Percentiles rank a stretch among this genome's conserved stretches.
Evolutionary conservation across 2,797 vertebrate genomes (phyloP).

Genomic region (Allobates femoralis): DNA sequence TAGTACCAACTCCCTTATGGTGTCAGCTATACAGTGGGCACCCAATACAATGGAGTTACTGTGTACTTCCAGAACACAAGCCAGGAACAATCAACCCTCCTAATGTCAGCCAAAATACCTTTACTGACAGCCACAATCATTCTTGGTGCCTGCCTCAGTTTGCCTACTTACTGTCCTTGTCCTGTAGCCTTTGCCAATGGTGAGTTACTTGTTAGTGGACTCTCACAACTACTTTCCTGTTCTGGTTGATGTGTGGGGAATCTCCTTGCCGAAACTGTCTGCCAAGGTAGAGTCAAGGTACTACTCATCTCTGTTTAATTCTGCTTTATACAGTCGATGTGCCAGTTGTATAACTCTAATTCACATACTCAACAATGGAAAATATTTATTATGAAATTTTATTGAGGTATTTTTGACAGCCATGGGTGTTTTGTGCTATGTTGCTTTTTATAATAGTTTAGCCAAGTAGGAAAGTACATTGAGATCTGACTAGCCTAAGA

Average conservation of each 20-base stretch:
- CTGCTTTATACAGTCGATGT: not conserved
- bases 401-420: not conserved
- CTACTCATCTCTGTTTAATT: not conserved
- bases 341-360: not conserved
- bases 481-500: not conserved
- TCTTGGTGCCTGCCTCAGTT: not conserved
- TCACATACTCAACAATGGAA: not conserved
- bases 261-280: not conserved
- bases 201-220: not conserved
- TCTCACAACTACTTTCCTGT: too few relatives aligned
- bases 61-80: not conserved
- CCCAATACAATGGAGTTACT: not conserved
- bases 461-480: constrained; percentile 5
- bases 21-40: not conserved
- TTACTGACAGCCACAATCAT: too few relatives aligned
- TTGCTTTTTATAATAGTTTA: not conserved
- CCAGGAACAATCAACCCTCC: too few relatives aligned
- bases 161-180: not conserved
- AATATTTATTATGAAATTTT: not conserved
- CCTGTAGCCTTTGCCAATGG: not conserved
- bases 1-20: not conserved
- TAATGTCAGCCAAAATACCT: too few relatives aligned
- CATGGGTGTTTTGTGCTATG: not conserved
- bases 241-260: too few relatives aligned
- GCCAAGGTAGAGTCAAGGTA: not conserved